These are phyloP conservation scores for Regulus satrapa DNA, from an alignment of 2,113 vertebrate genomes.

Conservation along the genomic window DNA sequence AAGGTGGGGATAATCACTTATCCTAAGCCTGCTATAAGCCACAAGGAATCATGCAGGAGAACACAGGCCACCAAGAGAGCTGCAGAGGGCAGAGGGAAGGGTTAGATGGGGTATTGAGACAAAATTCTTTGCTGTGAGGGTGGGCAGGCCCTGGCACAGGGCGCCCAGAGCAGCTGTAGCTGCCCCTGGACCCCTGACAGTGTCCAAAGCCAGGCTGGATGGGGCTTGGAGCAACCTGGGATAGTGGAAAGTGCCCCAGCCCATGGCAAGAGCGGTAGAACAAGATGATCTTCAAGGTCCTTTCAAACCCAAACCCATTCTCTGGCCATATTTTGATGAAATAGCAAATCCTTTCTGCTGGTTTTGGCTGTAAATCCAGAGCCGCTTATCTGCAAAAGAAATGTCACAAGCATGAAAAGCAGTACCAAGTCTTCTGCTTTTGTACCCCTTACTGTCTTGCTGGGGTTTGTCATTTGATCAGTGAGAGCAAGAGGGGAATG, in stretches of 20 bases:
- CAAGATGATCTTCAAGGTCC: too few relatives aligned
- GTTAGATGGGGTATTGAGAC: not conserved
- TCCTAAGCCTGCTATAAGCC: not conserved
- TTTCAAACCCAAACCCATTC: not conserved
- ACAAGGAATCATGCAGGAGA: not conserved
- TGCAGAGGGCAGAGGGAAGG: not conserved
- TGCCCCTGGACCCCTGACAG: not conserved
- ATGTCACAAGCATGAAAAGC: not conserved
- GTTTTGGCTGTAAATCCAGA: not conserved
- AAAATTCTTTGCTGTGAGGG: not conserved
- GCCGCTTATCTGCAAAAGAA: not conserved
- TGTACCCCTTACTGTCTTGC: not conserved
- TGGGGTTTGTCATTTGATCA: not conserved
- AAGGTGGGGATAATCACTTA: not conserved
- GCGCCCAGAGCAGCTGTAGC: not conserved
- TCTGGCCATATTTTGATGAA: not conserved
- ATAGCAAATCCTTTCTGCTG: not conserved
- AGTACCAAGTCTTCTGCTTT: not conserved
- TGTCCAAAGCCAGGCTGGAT: not conserved
- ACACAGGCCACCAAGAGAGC: not conserved
- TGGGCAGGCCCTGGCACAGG: not conserved
- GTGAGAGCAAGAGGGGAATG: not conserved
- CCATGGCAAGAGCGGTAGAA: not conserved
- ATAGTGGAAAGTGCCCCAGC: not conserved
- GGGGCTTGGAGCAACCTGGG: not conserved